These are phyloP conservation scores for Orcinus orca DNA, from an alignment of 2,113 vertebrate genomes.

Conservation along the genomic window DNA sequence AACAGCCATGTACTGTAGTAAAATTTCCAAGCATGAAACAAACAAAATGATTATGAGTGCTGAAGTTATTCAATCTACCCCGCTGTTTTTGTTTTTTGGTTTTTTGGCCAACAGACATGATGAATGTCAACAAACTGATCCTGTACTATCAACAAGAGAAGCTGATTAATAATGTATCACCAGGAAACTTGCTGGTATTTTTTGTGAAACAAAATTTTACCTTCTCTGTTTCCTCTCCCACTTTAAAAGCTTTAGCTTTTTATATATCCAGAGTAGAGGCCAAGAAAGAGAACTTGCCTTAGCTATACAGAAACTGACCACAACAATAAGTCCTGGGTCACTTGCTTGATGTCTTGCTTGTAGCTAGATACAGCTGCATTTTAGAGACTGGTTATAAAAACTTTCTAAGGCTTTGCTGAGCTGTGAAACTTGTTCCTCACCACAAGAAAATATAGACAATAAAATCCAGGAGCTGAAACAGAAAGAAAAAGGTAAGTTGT, in stretches of 20 bases:
- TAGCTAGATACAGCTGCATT: not conserved
- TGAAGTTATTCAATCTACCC: not conserved
- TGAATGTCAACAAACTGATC: conserved; percentile 14
- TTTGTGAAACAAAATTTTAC: conserved; percentile 20
- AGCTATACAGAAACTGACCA: not conserved
- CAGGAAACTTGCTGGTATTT: not conserved
- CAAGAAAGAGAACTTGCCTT: not conserved
- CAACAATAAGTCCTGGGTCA: not conserved
- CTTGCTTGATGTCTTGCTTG: not conserved
- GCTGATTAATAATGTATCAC: not conserved
- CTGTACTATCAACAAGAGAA: not conserved
- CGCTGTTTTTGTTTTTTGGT: not conserved
- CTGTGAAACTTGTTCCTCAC: not conserved
- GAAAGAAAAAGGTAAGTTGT: not conserved
- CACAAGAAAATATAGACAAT: not conserved
- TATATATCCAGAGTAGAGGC: not conserved
- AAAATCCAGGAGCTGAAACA: not conserved
- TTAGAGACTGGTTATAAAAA: not conserved
- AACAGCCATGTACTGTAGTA: not conserved
- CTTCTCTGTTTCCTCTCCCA: conserved; percentile 1
- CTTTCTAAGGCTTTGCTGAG: not conserved
- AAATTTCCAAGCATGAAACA: conserved; percentile 42
- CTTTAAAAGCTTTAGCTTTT: conserved; percentile 5
- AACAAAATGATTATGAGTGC: not conserved
- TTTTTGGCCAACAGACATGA: not conserved